Base-by-base conservation (phyloP, 2,888 invertebrate species). In the Melipona bicolor region DNA sequence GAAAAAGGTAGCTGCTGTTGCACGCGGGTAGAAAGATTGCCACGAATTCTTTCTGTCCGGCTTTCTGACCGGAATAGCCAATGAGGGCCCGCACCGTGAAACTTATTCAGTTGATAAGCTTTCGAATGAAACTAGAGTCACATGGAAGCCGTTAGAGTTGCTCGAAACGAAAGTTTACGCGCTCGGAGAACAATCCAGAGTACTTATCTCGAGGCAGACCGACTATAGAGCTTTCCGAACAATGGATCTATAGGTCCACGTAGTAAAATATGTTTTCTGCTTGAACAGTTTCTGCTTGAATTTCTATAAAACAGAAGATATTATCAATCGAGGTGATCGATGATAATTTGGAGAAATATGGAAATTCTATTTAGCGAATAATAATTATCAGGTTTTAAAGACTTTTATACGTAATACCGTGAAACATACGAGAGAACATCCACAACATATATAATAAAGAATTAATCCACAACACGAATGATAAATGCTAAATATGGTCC, bases 91-190 rank as follows among this genome's bases (percentile, higher is more conserved):
- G 13, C 5, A n/a, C n/a, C 21, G 32, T 15, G 21, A 32, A 65
- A 65, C 36, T 43, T 3, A 78, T 27, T 19, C 49, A 17, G 19
- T 32, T 43, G 32, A 5, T 64, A 36, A 5, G 32, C 67, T 54
- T 19, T 36, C n/a, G 9, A 4, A 21, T n/a, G 56, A 65, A 49
- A 27, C 43, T 43, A 43, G 43, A 43, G 43, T 11, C 43, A 9
- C 11, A 43, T 43, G 43, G 43, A 43, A 43, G 43, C 43, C 9
- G 43, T 43, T 43, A 61, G 52, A 64, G 24, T 68, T 59, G 77
- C 50, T 52, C 24, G 36, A 62, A 4, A 36, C 61, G 70, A 21
- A 77, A 77, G 61, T 69, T 77, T 70, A 70, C 24, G 50, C 69
- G 69, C 49, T 56, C 49, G 56, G 75, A 32, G 62, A 36, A 24